Conservation (phyloP, 2,888 invertebrate species). For the Augochlorella aurata region DNA sequence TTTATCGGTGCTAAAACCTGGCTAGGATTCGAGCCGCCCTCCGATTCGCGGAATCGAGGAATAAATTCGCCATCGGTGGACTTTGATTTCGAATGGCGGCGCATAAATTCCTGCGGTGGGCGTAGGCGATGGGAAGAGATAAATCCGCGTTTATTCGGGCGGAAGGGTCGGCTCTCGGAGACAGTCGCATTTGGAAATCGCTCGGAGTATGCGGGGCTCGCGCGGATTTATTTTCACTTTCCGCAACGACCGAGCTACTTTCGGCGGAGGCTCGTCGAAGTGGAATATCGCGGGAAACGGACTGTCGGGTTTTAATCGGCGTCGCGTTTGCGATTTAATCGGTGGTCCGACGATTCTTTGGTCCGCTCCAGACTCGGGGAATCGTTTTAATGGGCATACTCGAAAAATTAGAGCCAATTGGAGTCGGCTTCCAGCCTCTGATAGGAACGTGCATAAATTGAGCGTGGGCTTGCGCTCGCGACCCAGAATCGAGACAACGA, state of each 20-base stretch:
- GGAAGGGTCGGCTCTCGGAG: conserved; percentile 37
- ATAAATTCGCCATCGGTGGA: conserved; percentile 8
- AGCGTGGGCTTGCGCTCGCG: conserved; percentile 60
- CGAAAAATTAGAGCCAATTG: conserved; percentile 54
- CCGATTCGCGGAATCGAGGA: not conserved
- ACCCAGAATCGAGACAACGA: conserved; percentile 26
- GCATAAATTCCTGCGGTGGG: conserved; percentile 34
- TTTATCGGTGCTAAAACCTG: not conserved
- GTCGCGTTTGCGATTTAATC: conserved; percentile 3
- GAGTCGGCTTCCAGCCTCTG: conserved; percentile 33
- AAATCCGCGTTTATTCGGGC: conserved; percentile 39
- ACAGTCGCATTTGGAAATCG: conserved; percentile 42
- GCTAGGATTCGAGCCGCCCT: not conserved
- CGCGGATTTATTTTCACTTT: conserved; percentile 33
- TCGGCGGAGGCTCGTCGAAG: not conserved
- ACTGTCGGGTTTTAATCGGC: conserved; percentile 20
- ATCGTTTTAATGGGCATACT: conserved; percentile 39
- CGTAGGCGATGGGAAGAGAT: conserved; percentile 17
- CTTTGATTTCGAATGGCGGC: conserved; percentile 14
- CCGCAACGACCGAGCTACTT: not conserved
- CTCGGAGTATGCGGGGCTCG: conserved; percentile 42
- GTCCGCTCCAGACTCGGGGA: conserved; percentile 1
- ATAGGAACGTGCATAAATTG: conserved; percentile 60
- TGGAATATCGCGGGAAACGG: not conserved
- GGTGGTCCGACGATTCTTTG: not conserved